These are phyloP conservation scores for Malacoraja senta DNA, from an alignment of 2,797 vertebrate genomes.

Conservation along the genomic window DNA sequence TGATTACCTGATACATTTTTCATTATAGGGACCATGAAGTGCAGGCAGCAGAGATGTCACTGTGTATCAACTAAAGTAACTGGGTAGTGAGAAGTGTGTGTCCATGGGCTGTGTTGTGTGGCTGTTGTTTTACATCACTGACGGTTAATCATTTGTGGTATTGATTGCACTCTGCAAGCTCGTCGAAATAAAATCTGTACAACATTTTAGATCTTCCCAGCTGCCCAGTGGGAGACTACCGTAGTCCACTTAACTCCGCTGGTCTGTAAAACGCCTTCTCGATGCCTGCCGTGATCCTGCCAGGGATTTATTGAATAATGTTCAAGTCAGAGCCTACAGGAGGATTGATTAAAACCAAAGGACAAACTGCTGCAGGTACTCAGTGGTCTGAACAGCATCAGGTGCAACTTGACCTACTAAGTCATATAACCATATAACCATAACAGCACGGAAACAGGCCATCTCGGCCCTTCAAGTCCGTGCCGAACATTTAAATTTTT, in stretches of 20 bases:
- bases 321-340: background rate
- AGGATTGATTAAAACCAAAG: too few relatives aligned
- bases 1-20: background rate
- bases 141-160: background rate
- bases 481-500: too few relatives aligned
- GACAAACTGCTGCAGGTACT: too few relatives aligned
- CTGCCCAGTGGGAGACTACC: background rate
- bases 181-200: background rate
- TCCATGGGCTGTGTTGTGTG: background rate
- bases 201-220: background rate
- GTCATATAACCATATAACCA: too few relatives aligned
- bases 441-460: too few relatives aligned
- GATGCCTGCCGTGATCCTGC: background rate
- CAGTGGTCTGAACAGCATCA: too few relatives aligned
- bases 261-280: background rate
- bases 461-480: too few relatives aligned
- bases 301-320: background rate
- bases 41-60: background rate
- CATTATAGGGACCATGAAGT: background rate
- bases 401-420: too few relatives aligned
- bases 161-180: background rate
- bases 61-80: too few relatives aligned
- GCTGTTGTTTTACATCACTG: background rate
- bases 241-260: background rate
- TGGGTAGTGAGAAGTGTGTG: background rate